These are phyloP conservation scores for Hydrotaea cyrtoneurina DNA, from an alignment of 2,888 invertebrate species.

Conservation along the genomic window DNA sequence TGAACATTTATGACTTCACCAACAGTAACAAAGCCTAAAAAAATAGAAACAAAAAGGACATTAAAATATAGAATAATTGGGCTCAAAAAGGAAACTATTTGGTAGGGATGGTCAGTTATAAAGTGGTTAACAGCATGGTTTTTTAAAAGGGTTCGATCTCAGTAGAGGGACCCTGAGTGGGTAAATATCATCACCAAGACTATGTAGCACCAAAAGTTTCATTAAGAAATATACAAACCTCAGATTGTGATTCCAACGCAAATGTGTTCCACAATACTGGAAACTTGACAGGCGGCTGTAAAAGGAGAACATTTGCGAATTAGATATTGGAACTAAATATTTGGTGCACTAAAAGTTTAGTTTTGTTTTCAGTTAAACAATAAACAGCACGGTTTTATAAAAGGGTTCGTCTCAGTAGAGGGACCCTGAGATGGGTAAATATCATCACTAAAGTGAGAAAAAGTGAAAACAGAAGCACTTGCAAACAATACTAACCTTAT, in stretches of 20 bases:
- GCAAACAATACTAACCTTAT: not conserved
- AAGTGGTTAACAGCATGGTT: slow-evolving; percentile 43
- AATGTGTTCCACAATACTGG: too few species aligned
- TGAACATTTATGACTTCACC: too few species aligned
- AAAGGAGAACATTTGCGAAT: too few species aligned
- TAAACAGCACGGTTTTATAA: slow-evolving; percentile 47
- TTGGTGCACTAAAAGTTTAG: not conserved
- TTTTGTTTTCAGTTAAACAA: slow-evolving; percentile 9
- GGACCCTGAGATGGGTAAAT: slow-evolving; percentile 57
- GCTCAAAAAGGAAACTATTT: not conserved
- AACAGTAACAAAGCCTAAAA: too few species aligned
- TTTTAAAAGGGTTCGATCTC: slow-evolving; percentile 55
- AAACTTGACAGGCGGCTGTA: too few species aligned
- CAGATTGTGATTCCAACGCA: too few species aligned
- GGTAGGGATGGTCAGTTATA: slow-evolving; percentile 5
- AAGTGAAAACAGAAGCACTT: not conserved
- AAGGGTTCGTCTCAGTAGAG: slow-evolving; percentile 63
- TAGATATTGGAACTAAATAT: too few species aligned
- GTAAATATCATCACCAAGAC: slow-evolving; percentile 45
- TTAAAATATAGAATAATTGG: too few species aligned
- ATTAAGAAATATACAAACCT: not conserved
- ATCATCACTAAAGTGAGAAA: slow-evolving; percentile 30
- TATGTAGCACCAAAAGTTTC: not conserved
- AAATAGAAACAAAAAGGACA: too few species aligned
- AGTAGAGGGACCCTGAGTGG: slow-evolving; percentile 63